A percentile compares a stretch with the other conserved stretches of the same genome.
These are phyloP conservation scores for Ictidomys tridecemlineatus DNA, from an alignment of 2,113 vertebrate species.

Conservation along the genomic window DNA sequence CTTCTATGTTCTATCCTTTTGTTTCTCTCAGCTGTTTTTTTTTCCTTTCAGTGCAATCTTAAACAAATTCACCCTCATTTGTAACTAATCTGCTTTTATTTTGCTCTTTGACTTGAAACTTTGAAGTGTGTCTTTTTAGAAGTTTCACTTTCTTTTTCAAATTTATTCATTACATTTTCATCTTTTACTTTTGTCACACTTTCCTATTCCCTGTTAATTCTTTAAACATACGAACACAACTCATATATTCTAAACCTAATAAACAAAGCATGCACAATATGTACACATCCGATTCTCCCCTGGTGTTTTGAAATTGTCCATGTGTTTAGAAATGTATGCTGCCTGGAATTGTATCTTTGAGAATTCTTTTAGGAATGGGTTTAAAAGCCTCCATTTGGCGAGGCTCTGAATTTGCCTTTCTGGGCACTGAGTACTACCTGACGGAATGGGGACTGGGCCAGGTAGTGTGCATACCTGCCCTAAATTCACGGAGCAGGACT, in stretches of 20 bases:
- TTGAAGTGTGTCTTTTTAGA: background rate
- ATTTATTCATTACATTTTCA: background rate
- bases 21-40: background rate
- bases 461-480: background rate
- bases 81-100: background rate
- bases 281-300: background rate
- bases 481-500: background rate
- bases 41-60: background rate
- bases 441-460: fast-evolving
- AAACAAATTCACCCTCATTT: background rate
- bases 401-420: background rate
- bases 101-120: background rate
- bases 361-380: background rate
- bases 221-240: background rate
- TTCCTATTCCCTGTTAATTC: background rate
- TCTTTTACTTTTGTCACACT: background rate
- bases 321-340: background rate
- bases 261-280: background rate
- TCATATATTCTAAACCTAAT: background rate
- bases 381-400: background rate
- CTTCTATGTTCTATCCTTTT: background rate
- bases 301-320: background rate
- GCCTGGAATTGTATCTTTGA: background rate
- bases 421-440: too few relatives aligned
- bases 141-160: background rate